Evolutionary conservation across 2,113 vertebrate species (phyloP).

Genomic region (Leucosticte australis): DNA sequence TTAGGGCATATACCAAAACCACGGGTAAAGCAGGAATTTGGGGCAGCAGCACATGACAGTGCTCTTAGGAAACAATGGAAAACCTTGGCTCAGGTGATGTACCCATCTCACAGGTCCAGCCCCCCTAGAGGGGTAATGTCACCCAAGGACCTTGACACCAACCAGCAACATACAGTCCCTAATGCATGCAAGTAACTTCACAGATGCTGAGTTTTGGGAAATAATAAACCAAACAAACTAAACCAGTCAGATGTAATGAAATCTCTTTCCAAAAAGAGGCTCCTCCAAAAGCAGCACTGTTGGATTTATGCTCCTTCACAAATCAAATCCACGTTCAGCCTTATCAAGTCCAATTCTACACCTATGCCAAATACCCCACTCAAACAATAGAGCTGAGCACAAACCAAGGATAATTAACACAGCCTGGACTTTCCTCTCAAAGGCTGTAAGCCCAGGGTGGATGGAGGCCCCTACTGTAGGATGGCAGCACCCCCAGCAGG

Average conservation of each 20-base stretch:
- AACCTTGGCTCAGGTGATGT: not conserved
- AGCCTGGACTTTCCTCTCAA: fast-evolving
- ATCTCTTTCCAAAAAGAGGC: not conserved
- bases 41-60: not conserved
- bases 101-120: not conserved
- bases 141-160: not conserved
- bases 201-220: not conserved
- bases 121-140: fast-evolving
- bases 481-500: not conserved
- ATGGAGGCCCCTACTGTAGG: not conserved
- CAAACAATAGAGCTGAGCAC: not conserved
- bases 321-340: not conserved
- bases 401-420: not conserved
- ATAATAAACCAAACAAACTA: not conserved
- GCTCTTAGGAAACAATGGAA: not conserved
- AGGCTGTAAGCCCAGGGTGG: not conserved
- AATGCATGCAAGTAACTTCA: not conserved
- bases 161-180: not conserved
- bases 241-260: not conserved
- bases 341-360: not conserved
- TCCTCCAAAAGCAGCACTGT: not conserved
- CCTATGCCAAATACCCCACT: not conserved
- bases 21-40: not conserved
- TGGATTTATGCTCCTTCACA: not conserved
- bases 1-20: not conserved